Evolutionary conservation across 2,113 vertebrate species (phyloP).

Genomic region (Amia ocellicauda): DNA sequence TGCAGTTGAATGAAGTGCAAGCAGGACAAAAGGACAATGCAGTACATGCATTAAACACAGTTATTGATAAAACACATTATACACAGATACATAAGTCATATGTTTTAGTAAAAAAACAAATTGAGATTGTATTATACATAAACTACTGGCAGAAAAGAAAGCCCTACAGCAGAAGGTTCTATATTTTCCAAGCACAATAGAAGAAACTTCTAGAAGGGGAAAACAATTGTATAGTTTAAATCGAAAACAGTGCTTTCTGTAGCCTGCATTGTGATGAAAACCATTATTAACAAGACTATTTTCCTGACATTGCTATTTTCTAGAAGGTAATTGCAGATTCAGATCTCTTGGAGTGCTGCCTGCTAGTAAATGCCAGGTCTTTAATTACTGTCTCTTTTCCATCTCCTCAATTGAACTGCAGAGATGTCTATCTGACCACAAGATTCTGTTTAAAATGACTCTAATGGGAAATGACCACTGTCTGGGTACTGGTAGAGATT

Average conservation of each 20-base stretch:
- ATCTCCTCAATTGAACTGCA: conserved; percentile 67
- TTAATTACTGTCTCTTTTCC: conserved; percentile 80
- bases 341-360: conserved; percentile 82
- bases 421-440: conserved; percentile 75
- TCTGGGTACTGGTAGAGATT: conserved; percentile 80
- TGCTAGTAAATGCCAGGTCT: conserved; percentile 89
- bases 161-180: neutral
- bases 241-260: conserved; percentile 65
- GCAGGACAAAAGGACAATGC: no score
- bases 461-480: conserved; percentile 92
- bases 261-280: conserved; percentile 53
- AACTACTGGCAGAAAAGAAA: no score
- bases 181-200: conserved; percentile 36
- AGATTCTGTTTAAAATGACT: conserved; percentile 82
- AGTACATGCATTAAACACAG: no score
- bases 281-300: conserved; percentile 70
- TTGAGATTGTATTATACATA: no score
- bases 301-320: conserved; percentile 74
- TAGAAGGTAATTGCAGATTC: conserved; percentile 80
- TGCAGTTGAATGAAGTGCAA: no score
- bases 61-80: no score
- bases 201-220: conserved; percentile 57
- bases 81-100: no score
- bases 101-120: no score
- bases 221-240: conserved; percentile 72